Evolutionary conservation across 2,888 invertebrate species (phyloP), one percentile per base, ranked within the genome.

Genomic region (Desoria tigrina): DNA sequence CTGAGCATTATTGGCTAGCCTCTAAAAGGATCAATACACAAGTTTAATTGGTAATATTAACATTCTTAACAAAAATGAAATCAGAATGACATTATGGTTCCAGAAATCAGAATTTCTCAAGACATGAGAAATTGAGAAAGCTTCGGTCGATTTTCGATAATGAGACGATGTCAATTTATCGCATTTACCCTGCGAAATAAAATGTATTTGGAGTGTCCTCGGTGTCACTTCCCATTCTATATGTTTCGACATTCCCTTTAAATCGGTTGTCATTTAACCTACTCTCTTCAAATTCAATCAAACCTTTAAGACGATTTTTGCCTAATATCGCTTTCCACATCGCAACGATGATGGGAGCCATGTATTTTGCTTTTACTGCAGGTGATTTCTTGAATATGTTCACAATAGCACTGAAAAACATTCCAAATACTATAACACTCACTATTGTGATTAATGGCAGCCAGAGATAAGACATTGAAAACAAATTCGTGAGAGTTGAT

Each of bases 391-490:
- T 45, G 16, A n/a, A 42, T 7, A 23, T 21, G 18, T 53, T 63
- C 14, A 69, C 49, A 37, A 69, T 65, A 7, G 67, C 21, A 50
- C 71, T 71, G 42, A 71, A 71, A 24, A 71, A 23, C 2, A 71
- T 57, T 14, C 71, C 71, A 23, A 66, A 66, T 6, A 67, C 14
- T 6, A 71, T 42, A 0, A 64, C 54, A 24, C 60, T 53, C 2
- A 63, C 37, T 16, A 71, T 54, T 16, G 71, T 64, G 23, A 71
- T 63, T 2, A 65, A 39, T 6, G 71, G 71, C 21, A 65, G 61
- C 71, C 71, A 71, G 9, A 71, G 63, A 55, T 71, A 71, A 2
- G 71, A 71, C 23, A 71, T 65, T 6, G 68, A 64, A 16, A 65
- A 45, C 7, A 71, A 27, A n/a, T 68, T 63, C 21, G 58, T 60